These are phyloP conservation scores for Ovis canadensis DNA, from an alignment of 2,113 vertebrate species.

Conservation along the genomic window DNA sequence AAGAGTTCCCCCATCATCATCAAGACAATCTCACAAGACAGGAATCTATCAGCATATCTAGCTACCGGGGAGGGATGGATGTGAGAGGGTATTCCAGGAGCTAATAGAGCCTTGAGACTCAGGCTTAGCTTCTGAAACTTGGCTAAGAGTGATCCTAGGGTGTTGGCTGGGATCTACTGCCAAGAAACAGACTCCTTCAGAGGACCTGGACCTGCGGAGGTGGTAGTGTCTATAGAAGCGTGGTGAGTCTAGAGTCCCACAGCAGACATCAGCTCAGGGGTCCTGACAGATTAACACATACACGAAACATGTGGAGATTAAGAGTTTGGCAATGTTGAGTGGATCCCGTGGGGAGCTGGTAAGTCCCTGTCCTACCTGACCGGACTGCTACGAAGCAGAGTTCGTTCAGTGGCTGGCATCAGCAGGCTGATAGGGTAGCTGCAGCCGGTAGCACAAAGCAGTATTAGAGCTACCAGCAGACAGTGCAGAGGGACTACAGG, in stretches of 20 bases:
- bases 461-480: neutral
- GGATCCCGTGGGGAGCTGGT: neutral
- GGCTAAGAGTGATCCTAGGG: neutral
- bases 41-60: neutral
- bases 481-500: neutral
- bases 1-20: constrained; percentile 17
- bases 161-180: neutral
- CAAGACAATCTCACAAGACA: constrained; percentile 31
- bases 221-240: neutral
- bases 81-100: neutral
- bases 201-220: neutral
- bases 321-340: constrained; percentile 37
- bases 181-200: neutral
- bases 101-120: neutral
- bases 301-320: neutral
- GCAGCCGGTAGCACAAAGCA: neutral
- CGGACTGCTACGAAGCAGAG: neutral
- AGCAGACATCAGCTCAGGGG: neutral
- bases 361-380: neutral
- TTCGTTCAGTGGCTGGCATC: neutral
- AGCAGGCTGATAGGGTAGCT: neutral
- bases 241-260: neutral
- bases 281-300: neutral
- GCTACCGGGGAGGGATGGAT: neutral
- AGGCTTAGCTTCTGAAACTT: constrained; percentile 22